Base-by-base conservation (phyloP, 2,797 vertebrate species). In the Microctenopoma steveboyesi region DNA sequence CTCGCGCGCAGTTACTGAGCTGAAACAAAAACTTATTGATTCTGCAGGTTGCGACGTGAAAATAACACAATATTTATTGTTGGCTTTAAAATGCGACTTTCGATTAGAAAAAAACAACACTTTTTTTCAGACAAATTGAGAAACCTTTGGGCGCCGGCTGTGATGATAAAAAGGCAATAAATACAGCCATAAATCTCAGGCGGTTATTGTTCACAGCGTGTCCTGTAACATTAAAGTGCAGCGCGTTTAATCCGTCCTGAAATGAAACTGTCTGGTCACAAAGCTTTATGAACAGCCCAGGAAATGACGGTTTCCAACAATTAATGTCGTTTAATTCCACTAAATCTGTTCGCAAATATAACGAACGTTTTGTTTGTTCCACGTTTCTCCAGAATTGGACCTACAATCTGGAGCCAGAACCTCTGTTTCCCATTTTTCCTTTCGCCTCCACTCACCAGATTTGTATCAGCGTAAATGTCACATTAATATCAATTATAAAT, bases 11-110 rank as follows among this genome's bases (percentile, higher is more conserved):
- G 89, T 91, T 91, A 93, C 81, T 85, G 92, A 74, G 88, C 85
- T 92, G 90, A 92, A 87, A 92, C 88, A 93, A 92, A 90, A 78
- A 86, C 92, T 89, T 92, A 91, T 87, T 85, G 86, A 92, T 92
- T 90, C 76, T 59, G 70, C 72, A 72, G 84, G 67, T 86, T 73
- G 66, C 43, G 61, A 35, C 86, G 72, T 68, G 87, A 86, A 82
- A 58, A 74, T 6, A 48, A 64, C 76, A 79, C 47, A 67, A 57
- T 83, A 64, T 82, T 77, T 76, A 64, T 72, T 77, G 69, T 74
- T 10, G 7, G 22, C 18, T 47, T 55, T 62, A 14, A 76, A 48
- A 58, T 72, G 49, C 33, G 33, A 78, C 62, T 79, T 70, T 62
- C 27, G 43, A 72, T 76, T 54, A 18, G 14, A 3, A 4, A 35